These are phyloP conservation scores for Synanthedon tipuliformis DNA, from an alignment of 2,888 invertebrate genomes.

Conservation along the genomic window DNA sequence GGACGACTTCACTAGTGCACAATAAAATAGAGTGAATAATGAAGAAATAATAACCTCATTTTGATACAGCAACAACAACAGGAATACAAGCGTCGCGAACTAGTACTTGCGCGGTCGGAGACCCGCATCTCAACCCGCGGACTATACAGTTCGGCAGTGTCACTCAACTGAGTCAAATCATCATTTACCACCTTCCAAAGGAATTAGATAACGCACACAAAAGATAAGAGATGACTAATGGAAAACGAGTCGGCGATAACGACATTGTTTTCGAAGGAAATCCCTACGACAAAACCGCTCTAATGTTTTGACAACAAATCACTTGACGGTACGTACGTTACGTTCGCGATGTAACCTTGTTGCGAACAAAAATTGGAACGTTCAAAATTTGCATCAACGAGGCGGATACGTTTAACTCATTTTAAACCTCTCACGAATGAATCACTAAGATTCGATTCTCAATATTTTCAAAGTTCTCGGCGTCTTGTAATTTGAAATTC, in stretches of 20 bases:
- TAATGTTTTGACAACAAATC: not conserved
- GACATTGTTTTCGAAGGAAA: constrained; percentile 13
- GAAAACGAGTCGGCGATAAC: constrained; percentile 22
- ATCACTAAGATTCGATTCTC: too few species aligned
- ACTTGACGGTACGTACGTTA: not conserved
- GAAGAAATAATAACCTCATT: not conserved
- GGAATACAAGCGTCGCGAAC: not conserved
- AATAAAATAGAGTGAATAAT: too few species aligned
- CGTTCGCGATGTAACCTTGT: not conserved
- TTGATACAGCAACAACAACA: not conserved
- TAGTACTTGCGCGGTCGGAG: not conserved
- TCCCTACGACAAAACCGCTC: constrained; percentile 8
- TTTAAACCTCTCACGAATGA: too few species aligned
- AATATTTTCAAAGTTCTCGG: too few species aligned
- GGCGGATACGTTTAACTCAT: too few species aligned
- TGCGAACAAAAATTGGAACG: too few species aligned
- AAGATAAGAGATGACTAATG: constrained; percentile 51
- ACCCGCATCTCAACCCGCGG: not conserved
- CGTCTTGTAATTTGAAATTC: too few species aligned
- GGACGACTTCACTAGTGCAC: too few species aligned
- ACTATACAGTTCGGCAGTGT: not conserved
- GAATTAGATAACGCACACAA: constrained; percentile 32
- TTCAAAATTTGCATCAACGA: too few species aligned
- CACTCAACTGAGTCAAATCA: not conserved
- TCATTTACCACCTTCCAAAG: constrained; percentile 10